Evolutionary conservation across 2,888 invertebrate genomes (phyloP), one percentile per base, ranked within the genome.

Genomic region (Eristalis arbustorum): DNA sequence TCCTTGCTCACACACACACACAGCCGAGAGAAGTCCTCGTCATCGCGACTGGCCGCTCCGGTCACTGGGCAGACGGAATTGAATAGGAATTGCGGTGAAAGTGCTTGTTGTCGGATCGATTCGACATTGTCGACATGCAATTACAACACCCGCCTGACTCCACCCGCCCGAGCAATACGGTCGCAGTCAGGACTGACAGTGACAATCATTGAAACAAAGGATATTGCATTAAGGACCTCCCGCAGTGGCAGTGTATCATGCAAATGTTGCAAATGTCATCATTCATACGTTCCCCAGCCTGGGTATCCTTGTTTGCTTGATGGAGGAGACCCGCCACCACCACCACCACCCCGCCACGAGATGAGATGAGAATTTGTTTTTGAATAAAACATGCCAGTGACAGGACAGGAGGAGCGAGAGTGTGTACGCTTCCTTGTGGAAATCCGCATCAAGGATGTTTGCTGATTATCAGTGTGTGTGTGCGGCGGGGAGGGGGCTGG

Each of bases 341-440:
- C 4, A 14, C 2, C n/a, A 5, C 18, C 18, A 8, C 49, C 8
- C 8, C 18, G 0, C 49, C 5, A 5, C 8, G n/a, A 67, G n/a
- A 14, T 31, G n/a, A 42, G n/a, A 42, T 67, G 28, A 28, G 31
- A 67, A 67, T 67, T 67, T 67, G 49, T 67, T 67, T 67, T 31
- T 42, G 66, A 66, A 66, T 66, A 66, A 66, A 42, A 66, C 66
- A 66, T 66, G 66, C 25, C n/a, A 28, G n/a, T 66, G 66, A 66
- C 67, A 49, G 49, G 11, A 42, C n/a, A 28, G n/a, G 31, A 31
- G 8, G 23, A n/a, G n/a, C n/a, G 23, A 42, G 18, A 49, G 49
- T 49, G 18, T 49, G 31, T 31, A 31, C 31, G 49, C 49, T 49
- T 49, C 49, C 49, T 49, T 49, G 49, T 49, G 49, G 18, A 18